Evolutionary conservation across 2,113 vertebrate species (phyloP).

Genomic region (Trogon surrucura): DNA sequence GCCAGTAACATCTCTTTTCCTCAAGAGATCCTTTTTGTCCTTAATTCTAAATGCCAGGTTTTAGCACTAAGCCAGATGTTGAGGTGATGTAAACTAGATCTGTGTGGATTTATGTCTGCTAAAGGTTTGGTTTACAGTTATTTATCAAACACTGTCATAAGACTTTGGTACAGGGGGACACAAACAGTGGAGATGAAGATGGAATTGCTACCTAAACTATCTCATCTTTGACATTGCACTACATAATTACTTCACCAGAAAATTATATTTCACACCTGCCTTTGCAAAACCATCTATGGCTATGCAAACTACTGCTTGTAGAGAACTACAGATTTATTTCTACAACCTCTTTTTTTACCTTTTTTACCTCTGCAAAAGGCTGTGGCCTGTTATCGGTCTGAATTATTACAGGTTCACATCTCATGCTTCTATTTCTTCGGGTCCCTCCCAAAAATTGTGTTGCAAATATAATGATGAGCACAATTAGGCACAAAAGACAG

Average conservation of each 20-base stretch:
- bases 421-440: background rate
- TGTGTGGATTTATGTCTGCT: background rate
- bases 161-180: background rate
- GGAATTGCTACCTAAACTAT: background rate
- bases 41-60: background rate
- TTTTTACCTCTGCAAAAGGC: background rate
- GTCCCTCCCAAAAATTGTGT: background rate
- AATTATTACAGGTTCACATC: background rate
- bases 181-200: background rate
- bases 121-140: background rate
- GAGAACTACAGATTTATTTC: background rate
- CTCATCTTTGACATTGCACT: background rate
- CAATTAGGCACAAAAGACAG: background rate
- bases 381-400: background rate
- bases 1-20: background rate
- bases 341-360: background rate
- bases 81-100: background rate
- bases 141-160: background rate
- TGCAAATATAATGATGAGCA: background rate
- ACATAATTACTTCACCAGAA: background rate
- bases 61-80: slow-evolving; percentile 2
- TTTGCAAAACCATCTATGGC: background rate
- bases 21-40: background rate
- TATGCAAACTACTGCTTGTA: background rate
- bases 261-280: background rate